A percentile compares a stretch with the other conserved stretches of the same genome.
Conservation (phyloP, 1,140 invertebrate species). For the Trachymyrmex septentrionalis region DNA sequence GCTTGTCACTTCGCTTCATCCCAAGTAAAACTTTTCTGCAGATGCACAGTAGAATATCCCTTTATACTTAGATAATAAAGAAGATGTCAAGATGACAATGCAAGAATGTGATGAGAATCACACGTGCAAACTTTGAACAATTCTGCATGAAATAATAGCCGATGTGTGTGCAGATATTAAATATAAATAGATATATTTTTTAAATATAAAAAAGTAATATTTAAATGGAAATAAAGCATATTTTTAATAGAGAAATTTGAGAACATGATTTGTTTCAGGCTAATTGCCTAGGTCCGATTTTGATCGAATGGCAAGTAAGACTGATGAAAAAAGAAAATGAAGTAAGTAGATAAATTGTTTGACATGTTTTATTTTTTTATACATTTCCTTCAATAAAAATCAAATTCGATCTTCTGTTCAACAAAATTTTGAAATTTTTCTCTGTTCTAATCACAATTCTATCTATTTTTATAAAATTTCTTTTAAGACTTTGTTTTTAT, state of each 20-base stretch:
- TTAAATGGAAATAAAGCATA: background rate
- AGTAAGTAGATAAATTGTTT: background rate
- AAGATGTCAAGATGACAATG: constrained; percentile 7
- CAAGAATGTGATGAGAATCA: background rate
- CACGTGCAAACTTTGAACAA: background rate
- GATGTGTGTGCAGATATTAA: background rate
- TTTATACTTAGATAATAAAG: background rate
- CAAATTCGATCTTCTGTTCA: background rate
- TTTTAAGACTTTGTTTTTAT: background rate
- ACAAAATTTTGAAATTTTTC: background rate
- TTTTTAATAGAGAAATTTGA: background rate
- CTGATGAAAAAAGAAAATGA: constrained; percentile 9
- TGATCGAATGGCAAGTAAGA: constrained; percentile 76
- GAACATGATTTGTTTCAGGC: constrained; percentile 75
- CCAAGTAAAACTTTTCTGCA: constrained; percentile 73
- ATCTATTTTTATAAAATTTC: background rate
- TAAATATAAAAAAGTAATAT: background rate
- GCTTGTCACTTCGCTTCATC: constrained; percentile 76
- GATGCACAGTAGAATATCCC: background rate
- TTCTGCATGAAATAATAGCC: background rate
- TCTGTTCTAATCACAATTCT: background rate
- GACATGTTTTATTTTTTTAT: background rate
- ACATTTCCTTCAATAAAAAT: background rate
- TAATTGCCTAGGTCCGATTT: constrained; percentile 74
- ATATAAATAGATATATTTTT: background rate